Evolutionary conservation across 2,797 vertebrate genomes (phyloP), one percentile per base, ranked within the genome.

Genomic region (Gambusia yucatana): DNA sequence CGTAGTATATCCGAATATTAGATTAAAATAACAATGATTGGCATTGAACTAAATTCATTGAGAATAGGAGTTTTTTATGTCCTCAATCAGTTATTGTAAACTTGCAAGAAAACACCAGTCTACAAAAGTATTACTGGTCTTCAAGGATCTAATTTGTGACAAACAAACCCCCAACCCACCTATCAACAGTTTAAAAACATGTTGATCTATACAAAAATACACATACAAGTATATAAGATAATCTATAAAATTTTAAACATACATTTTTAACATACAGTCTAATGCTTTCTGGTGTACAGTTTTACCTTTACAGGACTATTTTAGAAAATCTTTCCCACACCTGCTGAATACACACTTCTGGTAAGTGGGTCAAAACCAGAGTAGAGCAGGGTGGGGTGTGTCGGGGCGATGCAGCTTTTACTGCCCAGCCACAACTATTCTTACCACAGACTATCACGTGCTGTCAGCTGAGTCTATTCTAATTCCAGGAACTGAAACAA

Each of bases 341-440:
- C 92, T 94, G 91, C 93, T 92, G 89, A 92, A 92, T 74, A 84
- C 75, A 92, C 91, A 91, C 55, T 77, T 92, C 90, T 89, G 87
- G 86, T 90, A 94, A 94, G 57, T 95, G 91, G 93, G 93, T 93
- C 94, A 93, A 90, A 87, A 93, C 92, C 89, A 86, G 81, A 79
- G 89, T 87, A 16, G 48, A n/a, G 22, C 0, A 36, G 48, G 36
- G 28, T 86, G 91, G 87, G 88, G 87, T 44, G 28, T 17, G 73
- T 16, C 43, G 33, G 86, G 90, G 87, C 86, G 88, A 91, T 89
- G 88, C 84, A 89, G 89, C 87, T 91, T 89, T 92, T 91, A 89
- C 84, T 80, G 86, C 91, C 95, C 94, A 95, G 87, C 92, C 88
- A 83, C 85, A 85, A 92, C 93, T 95, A 94, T 94, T 96, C 85